Base-by-base conservation (phyloP, 2,113 vertebrate species). In the Tamias sibiricus region DNA sequence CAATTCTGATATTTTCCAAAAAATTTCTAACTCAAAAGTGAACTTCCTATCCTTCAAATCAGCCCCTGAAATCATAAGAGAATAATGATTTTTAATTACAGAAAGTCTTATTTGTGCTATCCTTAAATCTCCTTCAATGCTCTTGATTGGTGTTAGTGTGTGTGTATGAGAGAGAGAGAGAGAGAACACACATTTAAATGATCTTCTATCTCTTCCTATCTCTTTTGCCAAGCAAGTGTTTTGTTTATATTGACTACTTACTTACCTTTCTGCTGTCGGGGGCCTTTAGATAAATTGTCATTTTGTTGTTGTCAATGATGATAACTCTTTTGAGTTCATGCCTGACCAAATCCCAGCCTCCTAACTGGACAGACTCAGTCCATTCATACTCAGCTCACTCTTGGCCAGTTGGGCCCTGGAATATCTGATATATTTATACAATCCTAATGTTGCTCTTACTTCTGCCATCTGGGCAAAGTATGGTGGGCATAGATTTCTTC, bases 21-120 rank as follows among this genome's bases (percentile, higher is more conserved):
- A 92, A 40, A 17, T 87, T 87, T 92, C 35, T 83, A 12, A 47
- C n/a, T 90, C 75, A 90, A 54, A 95, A 32, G 10, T 62, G 40
- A 89, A 0, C 8, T 52, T 44, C 17, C 32, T 82, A 9, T 71
- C 28, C 35, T 96, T 77, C 80, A 79, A 52, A 76, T 84, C 16
- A 64, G 14, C 12, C 66, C 62, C n/a, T 74, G 28, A 87, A 87
- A 83, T 91, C 10, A 74, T 76, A 44, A 49, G 35, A 75, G 92
- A 87, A 47, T 47, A n/a, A 37, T 71, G 26, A 86, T 49, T 82
- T 42, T 84, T 91, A 66, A 66, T 49, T 40, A 81, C 2, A 74
- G 57, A 74, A 74, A 97, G 20, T 52, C 28, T 92, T 75, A 12
- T 49, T 13, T 49, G 11, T 49, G 47, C 47, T 49, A 49, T 49